A percentile compares a stretch with the other conserved stretches of the same genome.
Conservation (phyloP, 2,113 vertebrate species). For the Colinus virginianus region DNA sequence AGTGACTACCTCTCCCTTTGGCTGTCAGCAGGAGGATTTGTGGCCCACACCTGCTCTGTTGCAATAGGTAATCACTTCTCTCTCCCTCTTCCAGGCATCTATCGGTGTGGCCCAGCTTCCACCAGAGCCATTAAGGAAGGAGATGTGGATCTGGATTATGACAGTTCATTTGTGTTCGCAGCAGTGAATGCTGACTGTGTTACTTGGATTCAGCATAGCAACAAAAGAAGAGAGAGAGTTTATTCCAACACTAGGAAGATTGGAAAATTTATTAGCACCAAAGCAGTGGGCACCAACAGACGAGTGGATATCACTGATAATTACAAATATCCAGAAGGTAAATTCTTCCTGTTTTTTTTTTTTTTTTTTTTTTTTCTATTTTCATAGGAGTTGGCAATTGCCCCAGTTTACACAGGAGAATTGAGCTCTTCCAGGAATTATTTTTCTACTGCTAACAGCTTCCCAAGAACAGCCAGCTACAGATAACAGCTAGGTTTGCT, state of each 20-base stretch:
- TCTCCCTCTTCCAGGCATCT: conserved; percentile 71
- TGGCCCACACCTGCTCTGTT: neutral
- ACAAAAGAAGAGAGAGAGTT: conserved; percentile 75
- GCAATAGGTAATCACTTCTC: neutral
- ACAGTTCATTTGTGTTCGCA: conserved; percentile 83
- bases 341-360: neutral
- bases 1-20: neutral
- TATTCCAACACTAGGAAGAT: conserved; percentile 69
- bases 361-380: neutral
- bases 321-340: conserved; percentile 90
- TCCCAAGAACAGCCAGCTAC: neutral
- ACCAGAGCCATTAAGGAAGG: conserved; percentile 84
- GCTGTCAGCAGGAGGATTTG: neutral
- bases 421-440: neutral
- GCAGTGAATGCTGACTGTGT: conserved; percentile 88
- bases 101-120: conserved; percentile 86
- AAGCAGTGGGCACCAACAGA: conserved; percentile 78
- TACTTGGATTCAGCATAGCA: conserved; percentile 77
- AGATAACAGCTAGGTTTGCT: neutral
- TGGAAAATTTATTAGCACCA: conserved; percentile 86
- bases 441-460: neutral
- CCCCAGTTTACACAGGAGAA: neutral
- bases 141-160: conserved; percentile 80
- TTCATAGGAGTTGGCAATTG: neutral
- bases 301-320: conserved; percentile 79